These are phyloP conservation scores for Tridacna gigas DNA, from an alignment of 2,888 invertebrate genomes.

Conservation along the genomic window DNA sequence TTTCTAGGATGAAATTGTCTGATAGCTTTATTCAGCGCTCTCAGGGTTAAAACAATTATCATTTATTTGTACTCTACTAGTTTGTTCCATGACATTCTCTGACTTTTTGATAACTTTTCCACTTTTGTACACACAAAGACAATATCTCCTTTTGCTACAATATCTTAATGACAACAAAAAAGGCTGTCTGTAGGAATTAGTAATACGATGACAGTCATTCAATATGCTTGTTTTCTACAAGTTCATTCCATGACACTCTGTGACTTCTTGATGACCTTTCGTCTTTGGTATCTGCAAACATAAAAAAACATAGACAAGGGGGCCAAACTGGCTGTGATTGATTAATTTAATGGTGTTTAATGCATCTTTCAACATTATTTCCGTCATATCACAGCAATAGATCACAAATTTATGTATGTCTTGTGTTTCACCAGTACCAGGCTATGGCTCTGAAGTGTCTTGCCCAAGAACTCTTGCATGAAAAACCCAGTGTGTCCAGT, in stretches of 20 bases:
- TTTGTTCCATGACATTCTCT: conserved; percentile 42
- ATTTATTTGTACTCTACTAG: neutral
- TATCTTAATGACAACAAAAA: neutral
- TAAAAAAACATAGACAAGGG: neutral
- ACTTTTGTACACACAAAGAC: neutral
- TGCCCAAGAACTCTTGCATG: too few relatives aligned
- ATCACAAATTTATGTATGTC: too few relatives aligned
- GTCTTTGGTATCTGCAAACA: neutral
- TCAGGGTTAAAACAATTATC: too few relatives aligned
- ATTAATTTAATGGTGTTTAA: too few relatives aligned
- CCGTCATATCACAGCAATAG: too few relatives aligned
- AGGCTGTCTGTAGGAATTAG: neutral
- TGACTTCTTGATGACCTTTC: neutral
- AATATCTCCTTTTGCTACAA: neutral
- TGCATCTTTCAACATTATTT: too few relatives aligned
- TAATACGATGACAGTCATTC: neutral
- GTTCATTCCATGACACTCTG: conserved; percentile 44
- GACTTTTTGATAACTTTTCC: neutral
- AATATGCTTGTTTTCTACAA: neutral
- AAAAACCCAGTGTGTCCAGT: too few relatives aligned
- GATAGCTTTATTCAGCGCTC: too few relatives aligned
- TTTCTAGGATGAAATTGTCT: too few relatives aligned
- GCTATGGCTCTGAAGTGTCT: too few relatives aligned
- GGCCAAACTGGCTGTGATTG: too few relatives aligned
- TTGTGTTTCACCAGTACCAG: too few relatives aligned